A percentile compares a stretch with the other conserved stretches of the same genome.
These are phyloP conservation scores for Tragopan temminckii DNA, from an alignment of 2,797 vertebrate genomes.

Conservation along the genomic window DNA sequence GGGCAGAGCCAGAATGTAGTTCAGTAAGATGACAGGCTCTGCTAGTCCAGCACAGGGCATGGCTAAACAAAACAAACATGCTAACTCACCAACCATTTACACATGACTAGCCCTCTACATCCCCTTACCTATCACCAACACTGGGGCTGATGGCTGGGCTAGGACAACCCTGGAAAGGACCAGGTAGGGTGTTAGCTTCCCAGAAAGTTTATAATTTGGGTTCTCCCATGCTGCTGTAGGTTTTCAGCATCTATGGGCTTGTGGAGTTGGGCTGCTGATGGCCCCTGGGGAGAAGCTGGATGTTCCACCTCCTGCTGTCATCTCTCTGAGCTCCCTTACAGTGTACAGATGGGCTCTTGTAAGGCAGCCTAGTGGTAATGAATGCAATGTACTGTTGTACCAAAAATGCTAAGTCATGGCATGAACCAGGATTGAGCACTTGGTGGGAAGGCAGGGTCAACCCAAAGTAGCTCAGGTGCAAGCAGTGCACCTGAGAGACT, in stretches of 20 bases:
- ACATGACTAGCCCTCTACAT: neutral
- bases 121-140: neutral
- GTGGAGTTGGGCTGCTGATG: neutral
- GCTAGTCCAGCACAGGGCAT: neutral
- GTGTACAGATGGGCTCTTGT: neutral
- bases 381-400: neutral
- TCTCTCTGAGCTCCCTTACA: neutral
- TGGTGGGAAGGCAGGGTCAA: no score
- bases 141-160: neutral
- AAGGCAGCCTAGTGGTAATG: neutral
- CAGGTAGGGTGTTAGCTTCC: neutral
- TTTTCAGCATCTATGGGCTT: neutral
- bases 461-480: no score
- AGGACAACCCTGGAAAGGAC: neutral
- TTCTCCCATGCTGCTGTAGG: neutral
- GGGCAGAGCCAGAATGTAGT: neutral
- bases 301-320: fast-evolving
- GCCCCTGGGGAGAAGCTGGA: neutral
- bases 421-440: no score
- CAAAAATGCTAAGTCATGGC: no score
- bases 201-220: neutral
- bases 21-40: neutral
- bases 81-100: neutral
- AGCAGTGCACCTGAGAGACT: no score
- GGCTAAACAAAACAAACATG: fast-evolving